Evolutionary conservation across 53 echinoderm and acorn worm species (phyloP), one percentile per base, ranked within the genome.

Genomic region (Apostichopus leukothele): DNA sequence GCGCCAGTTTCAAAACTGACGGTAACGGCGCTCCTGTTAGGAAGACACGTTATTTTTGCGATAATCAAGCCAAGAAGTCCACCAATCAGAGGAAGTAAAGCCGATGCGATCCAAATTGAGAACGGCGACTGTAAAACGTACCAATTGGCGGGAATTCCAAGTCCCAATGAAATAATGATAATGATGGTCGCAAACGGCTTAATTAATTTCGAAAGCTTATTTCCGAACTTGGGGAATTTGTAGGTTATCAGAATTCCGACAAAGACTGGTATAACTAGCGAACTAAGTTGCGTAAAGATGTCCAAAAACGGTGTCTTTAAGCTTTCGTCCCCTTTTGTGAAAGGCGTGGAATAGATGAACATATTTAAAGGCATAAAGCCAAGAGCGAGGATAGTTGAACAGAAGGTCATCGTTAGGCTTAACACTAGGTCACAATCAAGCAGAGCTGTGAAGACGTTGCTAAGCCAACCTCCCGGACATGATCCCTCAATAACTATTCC

Each of bases 401-500:
- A 90, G 71, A 90, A 89, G 12, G 94, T 94, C 94, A 94, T 94
- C 1, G 92, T 92, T 0, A 94, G 86, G 25, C 94, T 94, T 27
- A 94, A 76, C 5, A 94, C 88, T 26, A 94, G 88, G 73, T 94
- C 94, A 60, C 91, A 89, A 52, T 91, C 91, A 25, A 92, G 76
- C 4, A 94, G 91, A 13, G 92, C 84, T 57, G 91, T 87, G 57
- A 94, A 89, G 19, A 94, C 67, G 78, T 94, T 94, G 83, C 94
- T 94, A 6, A 92, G 54, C 94, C 94, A 94, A 12, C 94, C 94
- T 39, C 94, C 94, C 8, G 94, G 94, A 51, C 92, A 92, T 0
- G 94, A 90, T 18, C 94, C 94, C 14, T 78, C 89, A 27, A 89
- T 90, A 39, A 94, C 87, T 0, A 92, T 75, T 22, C 92, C 94